Evolutionary conservation across 2,797 vertebrate species (phyloP).

Genomic region (Pempheris klunzingeri): DNA sequence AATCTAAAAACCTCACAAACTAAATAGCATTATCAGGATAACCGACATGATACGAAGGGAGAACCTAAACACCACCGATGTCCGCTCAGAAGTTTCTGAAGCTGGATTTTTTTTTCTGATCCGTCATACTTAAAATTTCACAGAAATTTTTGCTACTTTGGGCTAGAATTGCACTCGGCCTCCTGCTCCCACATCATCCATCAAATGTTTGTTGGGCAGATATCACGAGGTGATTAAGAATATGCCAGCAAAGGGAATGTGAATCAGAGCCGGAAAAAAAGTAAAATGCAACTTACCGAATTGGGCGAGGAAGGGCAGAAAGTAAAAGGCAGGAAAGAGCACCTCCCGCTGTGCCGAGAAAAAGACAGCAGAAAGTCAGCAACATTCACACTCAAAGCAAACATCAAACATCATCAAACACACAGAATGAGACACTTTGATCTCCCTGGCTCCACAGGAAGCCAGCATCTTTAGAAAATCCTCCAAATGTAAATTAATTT

Average conservation of each 20-base stretch:
- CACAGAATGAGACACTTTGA: slow-evolving; percentile 97
- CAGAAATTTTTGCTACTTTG: slow-evolving; percentile 43
- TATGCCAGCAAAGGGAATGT: slow-evolving; percentile 67
- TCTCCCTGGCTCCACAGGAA: slow-evolving; percentile 95
- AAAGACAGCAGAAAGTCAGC: slow-evolving; percentile 97
- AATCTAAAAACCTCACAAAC: neutral
- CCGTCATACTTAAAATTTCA: slow-evolving; percentile 22
- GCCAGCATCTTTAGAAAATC: slow-evolving; percentile 98
- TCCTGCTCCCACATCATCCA: slow-evolving; percentile 49
- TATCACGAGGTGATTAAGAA: slow-evolving; percentile 66
- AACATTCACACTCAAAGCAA: slow-evolving; percentile 93
- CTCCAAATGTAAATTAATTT: slow-evolving; percentile 99
- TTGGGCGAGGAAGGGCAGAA: slow-evolving; percentile 69
- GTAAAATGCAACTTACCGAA: slow-evolving; percentile 71
- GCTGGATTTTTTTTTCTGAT: slow-evolving; percentile 41
- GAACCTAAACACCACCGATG: slow-evolving; percentile 1
- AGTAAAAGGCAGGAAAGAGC: slow-evolving; percentile 75
- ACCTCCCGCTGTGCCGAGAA: slow-evolving; percentile 87
- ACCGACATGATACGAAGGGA: slow-evolving; percentile 1
- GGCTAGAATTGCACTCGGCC: slow-evolving; percentile 47
- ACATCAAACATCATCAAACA: slow-evolving; percentile 97
- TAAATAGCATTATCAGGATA: neutral
- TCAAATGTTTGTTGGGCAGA: slow-evolving; percentile 54
- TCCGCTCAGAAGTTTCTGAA: slow-evolving; percentile 38
- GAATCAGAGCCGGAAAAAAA: slow-evolving; percentile 60